Conservation (phyloP, 2,888 invertebrate species). For the Pecten maximus region DNA sequence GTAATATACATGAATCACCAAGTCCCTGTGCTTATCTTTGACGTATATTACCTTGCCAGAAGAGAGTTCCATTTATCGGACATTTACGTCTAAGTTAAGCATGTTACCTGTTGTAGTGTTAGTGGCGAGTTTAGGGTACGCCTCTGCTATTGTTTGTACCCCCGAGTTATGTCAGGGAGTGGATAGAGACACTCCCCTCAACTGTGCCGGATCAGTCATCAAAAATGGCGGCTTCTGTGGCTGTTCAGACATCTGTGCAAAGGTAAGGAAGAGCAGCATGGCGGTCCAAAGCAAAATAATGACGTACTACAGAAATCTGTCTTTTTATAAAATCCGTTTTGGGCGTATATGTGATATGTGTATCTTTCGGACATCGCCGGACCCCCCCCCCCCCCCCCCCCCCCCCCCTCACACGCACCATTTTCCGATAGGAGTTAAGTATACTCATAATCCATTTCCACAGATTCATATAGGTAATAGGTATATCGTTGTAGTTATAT, state of each 20-base stretch:
- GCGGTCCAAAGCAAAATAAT: too few relatives aligned
- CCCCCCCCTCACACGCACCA: too few relatives aligned
- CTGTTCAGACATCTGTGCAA: constrained; percentile 71
- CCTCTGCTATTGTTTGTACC: constrained; percentile 61
- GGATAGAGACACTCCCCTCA: constrained; percentile 47
- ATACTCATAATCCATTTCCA: too few relatives aligned
- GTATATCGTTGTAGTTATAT: too few relatives aligned
- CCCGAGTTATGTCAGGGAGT: constrained; percentile 60
- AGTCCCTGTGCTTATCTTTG: constrained; percentile 11
- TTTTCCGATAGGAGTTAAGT: too few relatives aligned
- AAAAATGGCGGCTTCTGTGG: constrained; percentile 72
- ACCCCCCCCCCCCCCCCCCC: too few relatives aligned
- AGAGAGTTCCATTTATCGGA: not conserved
- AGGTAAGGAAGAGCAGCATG: constrained; percentile 58
- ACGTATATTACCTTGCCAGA: not conserved
- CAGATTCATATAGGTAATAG: too few relatives aligned
- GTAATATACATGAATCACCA: not conserved
- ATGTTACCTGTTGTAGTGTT: constrained; percentile 19
- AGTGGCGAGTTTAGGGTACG: constrained; percentile 37
- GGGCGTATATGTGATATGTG: too few relatives aligned
- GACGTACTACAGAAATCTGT: too few relatives aligned
- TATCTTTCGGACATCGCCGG: too few relatives aligned
- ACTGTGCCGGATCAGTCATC: constrained; percentile 70
- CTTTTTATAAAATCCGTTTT: too few relatives aligned
- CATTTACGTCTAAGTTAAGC: not conserved